phyloP scores from a whole-genome alignment of 2,113 vertebrate genomes.

The Pandion haliaetus region DNA sequence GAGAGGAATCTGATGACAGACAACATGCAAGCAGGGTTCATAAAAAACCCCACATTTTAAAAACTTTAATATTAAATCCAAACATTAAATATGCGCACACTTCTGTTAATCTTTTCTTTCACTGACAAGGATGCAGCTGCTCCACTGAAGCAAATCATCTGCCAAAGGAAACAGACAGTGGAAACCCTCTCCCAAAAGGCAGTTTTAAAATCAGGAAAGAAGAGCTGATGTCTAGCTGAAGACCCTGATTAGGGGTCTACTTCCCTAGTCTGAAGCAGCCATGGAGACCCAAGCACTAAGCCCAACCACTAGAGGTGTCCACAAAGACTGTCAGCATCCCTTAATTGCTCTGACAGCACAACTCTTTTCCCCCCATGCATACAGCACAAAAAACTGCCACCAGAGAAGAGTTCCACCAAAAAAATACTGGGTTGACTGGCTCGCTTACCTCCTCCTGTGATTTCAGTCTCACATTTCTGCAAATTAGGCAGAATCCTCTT shows the following conservation, averaged over 20 bases:
- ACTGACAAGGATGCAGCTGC: neutral
- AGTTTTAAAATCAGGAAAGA: neutral
- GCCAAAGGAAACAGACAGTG: neutral
- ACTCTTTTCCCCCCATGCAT: fast-evolving
- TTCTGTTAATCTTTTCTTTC: neutral
- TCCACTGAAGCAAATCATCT: neutral
- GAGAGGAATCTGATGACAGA: neutral
- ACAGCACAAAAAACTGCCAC: neutral
- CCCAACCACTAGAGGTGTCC: neutral
- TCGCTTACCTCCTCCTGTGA: neutral
- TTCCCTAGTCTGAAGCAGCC: neutral
- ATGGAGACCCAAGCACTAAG: neutral
- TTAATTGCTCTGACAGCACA: neutral
- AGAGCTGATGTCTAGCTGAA: neutral
- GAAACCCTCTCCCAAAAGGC: neutral
- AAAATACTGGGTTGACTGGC: neutral
- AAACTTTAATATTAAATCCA: neutral
- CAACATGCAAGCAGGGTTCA: neutral
- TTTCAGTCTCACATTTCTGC: neutral
- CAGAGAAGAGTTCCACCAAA: neutral
- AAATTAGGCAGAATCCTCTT: neutral
- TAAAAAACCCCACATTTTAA: neutral
- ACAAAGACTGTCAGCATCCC: neutral
- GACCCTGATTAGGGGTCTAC: neutral
- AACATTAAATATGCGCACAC: neutral